A percentile compares a stretch with the other conserved stretches of the same genome.
Evolutionary conservation across 2,113 vertebrate species (phyloP).

Genomic region (Pavo muticus): DNA sequence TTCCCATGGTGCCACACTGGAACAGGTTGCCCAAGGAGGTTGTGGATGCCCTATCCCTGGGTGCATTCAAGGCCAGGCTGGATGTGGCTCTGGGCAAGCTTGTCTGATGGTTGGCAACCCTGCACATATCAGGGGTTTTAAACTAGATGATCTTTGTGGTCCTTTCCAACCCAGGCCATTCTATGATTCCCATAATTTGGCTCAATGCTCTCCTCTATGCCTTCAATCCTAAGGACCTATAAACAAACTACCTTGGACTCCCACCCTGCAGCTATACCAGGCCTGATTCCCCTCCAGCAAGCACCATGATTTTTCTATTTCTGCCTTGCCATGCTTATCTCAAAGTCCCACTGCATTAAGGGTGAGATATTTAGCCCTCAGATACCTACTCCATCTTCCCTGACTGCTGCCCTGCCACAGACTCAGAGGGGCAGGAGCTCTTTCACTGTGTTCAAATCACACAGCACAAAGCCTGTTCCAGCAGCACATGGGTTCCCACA

Average conservation of each 20-base stretch:
- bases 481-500: neutral
- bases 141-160: too few species aligned
- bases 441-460: neutral
- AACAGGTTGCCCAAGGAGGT: too few species aligned
- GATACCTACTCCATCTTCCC: neutral
- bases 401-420: neutral
- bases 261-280: accelerated
- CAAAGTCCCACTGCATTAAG: neutral
- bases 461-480: neutral
- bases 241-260: neutral
- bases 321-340: accelerated
- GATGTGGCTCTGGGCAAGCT: too few species aligned
- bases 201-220: accelerated
- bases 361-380: neutral
- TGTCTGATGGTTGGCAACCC: too few species aligned
- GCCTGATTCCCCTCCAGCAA: neutral
- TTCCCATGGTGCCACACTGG: neutral
- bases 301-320: neutral
- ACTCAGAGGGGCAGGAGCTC: neutral
- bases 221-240: neutral
- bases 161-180: too few species aligned
- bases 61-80: too few species aligned
- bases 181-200: neutral
- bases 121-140: too few species aligned
- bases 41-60: too few species aligned